Evolutionary conservation across 2,888 invertebrate species (phyloP), one percentile per base, ranked within the genome.

Genomic region (Resseliella maxima): DNA sequence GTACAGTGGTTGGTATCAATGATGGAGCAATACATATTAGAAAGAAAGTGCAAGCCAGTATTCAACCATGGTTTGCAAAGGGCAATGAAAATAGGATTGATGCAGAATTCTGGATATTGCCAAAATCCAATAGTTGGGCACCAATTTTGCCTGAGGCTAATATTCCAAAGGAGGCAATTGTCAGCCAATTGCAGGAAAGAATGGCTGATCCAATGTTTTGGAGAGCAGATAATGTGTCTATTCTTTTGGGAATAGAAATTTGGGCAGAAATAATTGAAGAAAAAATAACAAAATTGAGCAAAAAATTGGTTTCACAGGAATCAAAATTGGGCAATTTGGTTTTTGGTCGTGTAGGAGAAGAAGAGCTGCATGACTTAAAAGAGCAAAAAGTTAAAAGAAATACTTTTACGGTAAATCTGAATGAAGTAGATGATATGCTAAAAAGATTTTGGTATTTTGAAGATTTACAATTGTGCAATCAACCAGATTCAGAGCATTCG

Each of bases 291-390:
- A 83, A 38, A 83, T n/a, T 83, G 8, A 12, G 12, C 8, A 0
- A 38, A 0, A 27, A n/a, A 10, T 15, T 83, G 5, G 1, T 83
- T 1, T 83, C n/a, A 6, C 83, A 83, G n/a, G 83, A 38, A 38
- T 83, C 83, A 38, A n/a, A n/a, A 24, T n/a, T 83, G n/a, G 83
- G 83, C 0, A 36, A 83, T 38, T 21, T 83, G n/a, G 21, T 83
- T n/a, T n/a, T 10, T 6, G 83, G 83, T 0, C 18, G 12, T 21
- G n/a, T 38, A 1, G n/a, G n/a, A n/a, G n/a, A n/a, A n/a, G n/a
- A n/a, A n/a, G n/a, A n/a, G n/a, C n/a, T n/a, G n/a, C n/a, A n/a
- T n/a, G n/a, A n/a, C n/a, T n/a, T n/a, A n/a, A n/a, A n/a, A n/a
- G n/a, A n/a, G n/a, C n/a, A n/a, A n/a, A n/a, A n/a, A n/a, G n/a